Evolutionary conservation across 2,113 vertebrate genomes (phyloP), one percentile per base, ranked within the genome.

Genomic region (Eulemur rufifrons): DNA sequence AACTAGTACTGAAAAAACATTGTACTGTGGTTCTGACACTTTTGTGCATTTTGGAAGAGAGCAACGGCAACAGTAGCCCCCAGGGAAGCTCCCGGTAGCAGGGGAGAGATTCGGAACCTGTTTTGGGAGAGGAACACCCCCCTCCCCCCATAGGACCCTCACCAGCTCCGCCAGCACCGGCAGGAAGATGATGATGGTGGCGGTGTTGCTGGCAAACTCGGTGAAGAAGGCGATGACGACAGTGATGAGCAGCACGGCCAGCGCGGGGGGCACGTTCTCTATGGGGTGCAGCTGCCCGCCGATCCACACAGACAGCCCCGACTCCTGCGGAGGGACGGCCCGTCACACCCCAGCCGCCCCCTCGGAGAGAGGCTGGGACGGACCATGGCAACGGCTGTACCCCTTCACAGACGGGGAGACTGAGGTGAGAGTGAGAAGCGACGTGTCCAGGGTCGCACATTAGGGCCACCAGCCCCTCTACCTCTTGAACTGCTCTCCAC

Each of bases 181-280:
- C 82, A 99, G 98, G 76, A 99, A 99, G 98, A 99, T 99, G 97
- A 99, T 99, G 86, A 99, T 99, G 0, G 99, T 99, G 98, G 99
- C 99, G 0, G 99, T 99, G 98, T 99, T 99, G 98, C 99, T 99
- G 98, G 99, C 99, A 11, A 99, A 99, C 98, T 99, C 99, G 0
- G 99, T 99, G 98, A 99, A 99, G 95, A 99, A 98, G 95, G 99
- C 99, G 0, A 99, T 98, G 91, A 99, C 99, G 4, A 98, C 97
- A 0, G 99, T 99, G 98, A 99, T 99, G 94, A 99, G 98, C 90
- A 99, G 98, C 86, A 99, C 99, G 0, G 99, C 99, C 94, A 99
- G 98, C 0, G 98, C 89, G 0, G 99, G 99, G 0, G 99, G 99
- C 69, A 99, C 98, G 0, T 98, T 98, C 89, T 99, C 99, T 97